These are phyloP conservation scores for Marasmarcha lunaedactyla DNA, from an alignment of 2,888 invertebrate genomes.

Conservation along the genomic window DNA sequence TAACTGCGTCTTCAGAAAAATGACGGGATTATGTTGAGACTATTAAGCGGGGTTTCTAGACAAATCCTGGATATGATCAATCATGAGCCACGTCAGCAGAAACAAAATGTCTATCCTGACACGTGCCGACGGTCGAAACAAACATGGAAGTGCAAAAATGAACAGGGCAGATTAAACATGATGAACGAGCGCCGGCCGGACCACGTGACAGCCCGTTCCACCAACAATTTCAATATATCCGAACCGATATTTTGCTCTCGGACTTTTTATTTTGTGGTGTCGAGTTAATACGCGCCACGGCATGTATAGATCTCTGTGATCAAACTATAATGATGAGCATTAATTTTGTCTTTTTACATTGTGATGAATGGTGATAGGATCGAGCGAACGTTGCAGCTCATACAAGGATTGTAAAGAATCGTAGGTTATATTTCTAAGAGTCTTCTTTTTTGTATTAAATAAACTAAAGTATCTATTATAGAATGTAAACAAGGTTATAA, in stretches of 20 bases:
- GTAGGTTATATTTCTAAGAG: too few species aligned
- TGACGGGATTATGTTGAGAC: not conserved
- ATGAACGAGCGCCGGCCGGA: slow-evolving; percentile 22
- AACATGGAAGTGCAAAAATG: slow-evolving; percentile 26
- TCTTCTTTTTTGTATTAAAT: too few species aligned
- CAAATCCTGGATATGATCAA: not conserved
- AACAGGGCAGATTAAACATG: slow-evolving; percentile 49
- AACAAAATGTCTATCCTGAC: slow-evolving; percentile 34
- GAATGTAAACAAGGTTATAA: too few species aligned
- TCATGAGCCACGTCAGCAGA: slow-evolving; percentile 19
- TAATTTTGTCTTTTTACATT: too few species aligned
- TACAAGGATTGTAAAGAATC: too few species aligned
- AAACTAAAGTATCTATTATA: too few species aligned
- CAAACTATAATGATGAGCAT: too few species aligned
- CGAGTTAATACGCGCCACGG: not conserved
- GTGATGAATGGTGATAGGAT: too few species aligned
- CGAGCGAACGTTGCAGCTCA: too few species aligned
- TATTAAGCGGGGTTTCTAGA: not conserved
- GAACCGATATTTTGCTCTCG: slow-evolving; percentile 7
- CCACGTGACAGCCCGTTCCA: slow-evolving; percentile 7
- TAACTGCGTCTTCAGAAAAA: not conserved
- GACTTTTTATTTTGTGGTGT: slow-evolving; percentile 3
- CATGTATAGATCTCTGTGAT: too few species aligned
- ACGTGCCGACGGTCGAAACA: slow-evolving; percentile 34
- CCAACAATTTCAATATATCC: slow-evolving; percentile 5